These are phyloP conservation scores for Spea hammondii DNA, from an alignment of 2,797 vertebrate species.

Conservation along the genomic window DNA sequence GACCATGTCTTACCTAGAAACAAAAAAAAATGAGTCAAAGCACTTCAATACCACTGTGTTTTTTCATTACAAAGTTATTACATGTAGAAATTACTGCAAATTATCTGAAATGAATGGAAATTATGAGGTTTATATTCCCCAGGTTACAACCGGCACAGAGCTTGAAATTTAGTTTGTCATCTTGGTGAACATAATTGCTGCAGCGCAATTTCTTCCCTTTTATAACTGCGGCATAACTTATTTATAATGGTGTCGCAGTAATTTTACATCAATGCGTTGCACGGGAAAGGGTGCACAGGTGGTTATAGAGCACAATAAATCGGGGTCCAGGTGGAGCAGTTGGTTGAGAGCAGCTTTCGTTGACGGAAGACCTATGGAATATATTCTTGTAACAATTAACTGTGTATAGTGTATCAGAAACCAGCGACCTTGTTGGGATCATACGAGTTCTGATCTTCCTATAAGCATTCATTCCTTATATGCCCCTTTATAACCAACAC, in stretches of 20 bases:
- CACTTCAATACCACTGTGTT: constrained; percentile 77
- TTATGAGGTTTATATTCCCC: constrained; percentile 84
- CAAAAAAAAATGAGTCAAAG: constrained; percentile 71
- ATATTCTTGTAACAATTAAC: no score
- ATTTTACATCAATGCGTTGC: constrained; percentile 81
- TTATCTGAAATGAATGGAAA: constrained; percentile 84
- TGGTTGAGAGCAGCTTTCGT: constrained; percentile 53
- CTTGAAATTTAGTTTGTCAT: constrained; percentile 83
- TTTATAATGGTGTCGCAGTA: constrained; percentile 77
- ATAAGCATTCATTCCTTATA: no score
- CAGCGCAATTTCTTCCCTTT: constrained; percentile 81
- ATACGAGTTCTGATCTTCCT: no score
- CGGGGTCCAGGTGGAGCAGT: constrained; percentile 72
- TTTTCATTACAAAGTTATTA: constrained; percentile 82
- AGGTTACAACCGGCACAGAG: constrained; percentile 76
- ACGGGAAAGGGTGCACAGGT: constrained; percentile 78
- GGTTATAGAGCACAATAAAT: constrained; percentile 77
- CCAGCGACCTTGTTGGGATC: no score
- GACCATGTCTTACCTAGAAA: constrained; percentile 73
- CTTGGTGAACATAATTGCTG: constrained; percentile 82
- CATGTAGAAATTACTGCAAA: constrained; percentile 80
- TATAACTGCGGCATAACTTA: constrained; percentile 79
- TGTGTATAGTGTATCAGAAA: no score
- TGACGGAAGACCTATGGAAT: neutral
- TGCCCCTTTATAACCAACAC: no score